Evolutionary conservation across 2,113 vertebrate species (phyloP).

Genomic region (Aviceda subcristata): DNA sequence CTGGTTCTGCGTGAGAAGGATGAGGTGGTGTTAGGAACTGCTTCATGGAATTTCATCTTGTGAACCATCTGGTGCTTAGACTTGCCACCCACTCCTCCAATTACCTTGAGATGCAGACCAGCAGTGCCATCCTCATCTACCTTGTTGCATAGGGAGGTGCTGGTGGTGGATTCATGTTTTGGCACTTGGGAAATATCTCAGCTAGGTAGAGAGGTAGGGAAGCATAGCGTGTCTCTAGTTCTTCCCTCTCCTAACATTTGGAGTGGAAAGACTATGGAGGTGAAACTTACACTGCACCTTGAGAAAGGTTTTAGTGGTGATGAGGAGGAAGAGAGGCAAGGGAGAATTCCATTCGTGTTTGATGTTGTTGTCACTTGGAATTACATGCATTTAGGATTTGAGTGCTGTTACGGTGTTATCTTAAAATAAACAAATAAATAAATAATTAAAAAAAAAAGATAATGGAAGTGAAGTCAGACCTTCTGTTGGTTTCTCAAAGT

Average conservation of each 20-base stretch:
- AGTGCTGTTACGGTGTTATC: neutral
- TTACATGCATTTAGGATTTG: neutral
- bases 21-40: neutral
- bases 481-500: neutral
- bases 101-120: neutral
- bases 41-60: neutral
- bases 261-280: neutral
- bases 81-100: neutral
- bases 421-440: neutral
- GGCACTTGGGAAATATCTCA: neutral
- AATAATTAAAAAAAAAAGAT: neutral
- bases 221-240: neutral
- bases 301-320: neutral
- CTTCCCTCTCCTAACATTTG: neutral
- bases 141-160: neutral
- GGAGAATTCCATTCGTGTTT: neutral
- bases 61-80: neutral
- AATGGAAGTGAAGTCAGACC: neutral
- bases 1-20: neutral
- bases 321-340: neutral
- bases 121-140: neutral
- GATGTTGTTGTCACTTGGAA: neutral
- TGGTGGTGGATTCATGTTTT: neutral
- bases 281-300: neutral
- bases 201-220: rapidly evolving